Evolutionary conservation across 2,888 invertebrate genomes (phyloP).

Genomic region (Thera obeliscata): DNA sequence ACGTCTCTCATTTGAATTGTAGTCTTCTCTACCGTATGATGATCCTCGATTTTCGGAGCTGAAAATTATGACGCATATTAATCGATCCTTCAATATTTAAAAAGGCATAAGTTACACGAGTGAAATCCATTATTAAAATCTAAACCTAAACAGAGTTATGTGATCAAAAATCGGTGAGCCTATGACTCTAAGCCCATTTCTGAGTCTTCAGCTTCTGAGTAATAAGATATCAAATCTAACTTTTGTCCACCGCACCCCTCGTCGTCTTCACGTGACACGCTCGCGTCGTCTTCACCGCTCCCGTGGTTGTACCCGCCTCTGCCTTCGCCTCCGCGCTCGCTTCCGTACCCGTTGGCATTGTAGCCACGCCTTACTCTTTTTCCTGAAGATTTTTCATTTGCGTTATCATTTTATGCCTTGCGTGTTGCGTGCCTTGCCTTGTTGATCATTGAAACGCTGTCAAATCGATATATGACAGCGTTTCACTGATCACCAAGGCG

Average conservation of each 20-base stretch:
- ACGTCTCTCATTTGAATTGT: conserved; percentile 43
- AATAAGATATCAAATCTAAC: conserved; percentile 22
- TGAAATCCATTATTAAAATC: too few species aligned
- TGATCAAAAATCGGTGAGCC: too few species aligned
- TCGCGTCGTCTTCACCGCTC: conserved; percentile 59
- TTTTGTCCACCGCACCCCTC: conserved; percentile 48
- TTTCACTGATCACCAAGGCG: too few species aligned
- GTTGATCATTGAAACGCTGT: too few species aligned
- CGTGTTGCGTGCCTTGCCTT: too few species aligned
- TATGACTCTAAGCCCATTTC: too few species aligned
- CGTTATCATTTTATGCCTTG: too few species aligned
- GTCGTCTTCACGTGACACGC: conserved; percentile 52
- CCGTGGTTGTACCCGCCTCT: conserved; percentile 46
- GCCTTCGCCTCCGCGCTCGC: conserved; percentile 41
- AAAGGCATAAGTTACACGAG: too few species aligned
- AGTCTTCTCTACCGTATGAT: conserved; percentile 51
- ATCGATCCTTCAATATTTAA: not conserved
- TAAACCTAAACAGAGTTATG: too few species aligned
- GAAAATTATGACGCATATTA: conserved; percentile 1
- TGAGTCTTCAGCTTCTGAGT: too few species aligned
- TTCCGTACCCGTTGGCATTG: conserved; percentile 44
- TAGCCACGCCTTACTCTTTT: conserved; percentile 55
- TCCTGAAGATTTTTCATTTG: conserved; percentile 37
- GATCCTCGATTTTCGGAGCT: conserved; percentile 56
- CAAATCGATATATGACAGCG: too few species aligned